A percentile compares a stretch with the other conserved stretches of the same genome.
Evolutionary conservation across 1,140 invertebrate genomes (phyloP).

Genomic region (Archegozetes longisetosus): DNA sequence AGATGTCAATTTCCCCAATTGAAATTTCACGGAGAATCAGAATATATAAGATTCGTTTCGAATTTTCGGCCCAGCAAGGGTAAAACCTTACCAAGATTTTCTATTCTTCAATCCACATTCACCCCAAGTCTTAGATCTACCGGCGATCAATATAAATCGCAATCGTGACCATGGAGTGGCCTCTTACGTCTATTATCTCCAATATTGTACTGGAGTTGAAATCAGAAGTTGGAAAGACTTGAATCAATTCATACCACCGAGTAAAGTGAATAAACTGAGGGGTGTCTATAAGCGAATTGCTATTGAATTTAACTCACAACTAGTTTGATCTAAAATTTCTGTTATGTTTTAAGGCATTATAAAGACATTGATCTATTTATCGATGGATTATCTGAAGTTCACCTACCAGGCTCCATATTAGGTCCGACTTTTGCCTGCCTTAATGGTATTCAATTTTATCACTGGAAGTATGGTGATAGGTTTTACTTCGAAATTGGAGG

Average conservation of each 20-base stretch:
- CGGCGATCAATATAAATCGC: slow-evolving; percentile 28
- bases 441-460: slow-evolving; percentile 23
- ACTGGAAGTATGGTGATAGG: slow-evolving; percentile 24
- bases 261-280: slow-evolving; percentile 6
- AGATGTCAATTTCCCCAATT: too few species aligned
- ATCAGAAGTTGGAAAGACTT: slow-evolving; percentile 34
- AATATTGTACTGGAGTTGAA: slow-evolving; percentile 57
- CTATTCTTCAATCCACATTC: slow-evolving; percentile 21
- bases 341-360: slow-evolving; percentile 51
- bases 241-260: slow-evolving; percentile 15
- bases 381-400: slow-evolving; percentile 29
- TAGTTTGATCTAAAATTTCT: slow-evolving; percentile 45
- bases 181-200: slow-evolving; percentile 30
- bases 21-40: too few species aligned
- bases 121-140: slow-evolving; percentile 19
- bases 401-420: slow-evolving; percentile 24
- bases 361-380: slow-evolving; percentile 35
- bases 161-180: slow-evolving; percentile 39
- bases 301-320: neutral
- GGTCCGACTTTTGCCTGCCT: slow-evolving; percentile 23
- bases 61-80: too few species aligned
- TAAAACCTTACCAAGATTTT: too few species aligned
- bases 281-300: slow-evolving; percentile 12
- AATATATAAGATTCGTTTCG: too few species aligned
- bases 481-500: slow-evolving; percentile 33